phyloP scores from a whole-genome alignment of 2,797 vertebrate species.

The Champsocephalus esox region DNA sequence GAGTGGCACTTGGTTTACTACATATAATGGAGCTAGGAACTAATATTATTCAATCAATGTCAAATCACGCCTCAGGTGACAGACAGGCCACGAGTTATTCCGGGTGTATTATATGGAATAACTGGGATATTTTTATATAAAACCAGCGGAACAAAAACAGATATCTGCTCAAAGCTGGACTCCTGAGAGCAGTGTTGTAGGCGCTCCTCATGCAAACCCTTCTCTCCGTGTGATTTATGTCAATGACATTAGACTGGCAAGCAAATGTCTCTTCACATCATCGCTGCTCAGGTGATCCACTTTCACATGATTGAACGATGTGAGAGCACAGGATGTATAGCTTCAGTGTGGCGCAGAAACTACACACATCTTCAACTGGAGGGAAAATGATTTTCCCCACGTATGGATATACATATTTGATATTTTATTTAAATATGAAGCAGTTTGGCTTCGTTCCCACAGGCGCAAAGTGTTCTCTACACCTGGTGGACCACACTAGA shows the following conservation, averaged over 20 bases:
- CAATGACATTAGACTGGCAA: slow-evolving; percentile 26
- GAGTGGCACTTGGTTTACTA: background rate
- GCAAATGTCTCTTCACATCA: slow-evolving; percentile 16
- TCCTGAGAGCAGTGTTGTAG: background rate
- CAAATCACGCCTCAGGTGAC: background rate
- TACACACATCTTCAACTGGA: slow-evolving; percentile 5
- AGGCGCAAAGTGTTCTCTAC: background rate
- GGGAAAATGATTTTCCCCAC: slow-evolving; percentile 12
- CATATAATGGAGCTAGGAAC: background rate
- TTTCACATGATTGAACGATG: slow-evolving; percentile 28
- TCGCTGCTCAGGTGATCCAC: slow-evolving; percentile 30
- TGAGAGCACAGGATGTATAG: background rate
- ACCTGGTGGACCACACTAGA: background rate
- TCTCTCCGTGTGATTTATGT: slow-evolving; percentile 5
- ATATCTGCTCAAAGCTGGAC: background rate
- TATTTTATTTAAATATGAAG: slow-evolving; percentile 33
- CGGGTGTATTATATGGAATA: background rate
- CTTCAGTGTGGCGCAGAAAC: slow-evolving; percentile 9
- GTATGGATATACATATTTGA: slow-evolving; percentile 27
- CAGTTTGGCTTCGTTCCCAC: background rate
- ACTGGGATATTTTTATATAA: background rate
- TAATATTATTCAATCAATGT: background rate
- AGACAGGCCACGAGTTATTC: background rate
- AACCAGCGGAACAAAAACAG: background rate
- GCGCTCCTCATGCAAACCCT: background rate